Evolutionary conservation across 2,888 invertebrate genomes (phyloP).

Genomic region (Polia nebulosa): DNA sequence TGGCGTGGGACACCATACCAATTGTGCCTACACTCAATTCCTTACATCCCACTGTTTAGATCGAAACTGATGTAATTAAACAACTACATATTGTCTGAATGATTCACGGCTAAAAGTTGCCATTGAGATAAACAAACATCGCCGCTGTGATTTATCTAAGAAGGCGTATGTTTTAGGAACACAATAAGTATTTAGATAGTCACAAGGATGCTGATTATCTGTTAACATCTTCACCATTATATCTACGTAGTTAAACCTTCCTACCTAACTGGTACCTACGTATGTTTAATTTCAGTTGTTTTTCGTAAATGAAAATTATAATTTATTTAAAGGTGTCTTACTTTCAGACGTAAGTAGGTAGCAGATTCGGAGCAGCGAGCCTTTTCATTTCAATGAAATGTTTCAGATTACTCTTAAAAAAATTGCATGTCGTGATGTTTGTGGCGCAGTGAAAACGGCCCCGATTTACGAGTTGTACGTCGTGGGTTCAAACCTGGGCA

Average conservation of each 20-base stretch:
- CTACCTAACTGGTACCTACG: slow-evolving; percentile 8
- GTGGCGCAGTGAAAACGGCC: too few relatives aligned
- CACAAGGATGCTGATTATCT: slow-evolving; percentile 54
- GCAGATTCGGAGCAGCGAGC: background rate
- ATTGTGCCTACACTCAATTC: slow-evolving; percentile 63
- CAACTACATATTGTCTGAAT: slow-evolving; percentile 62
- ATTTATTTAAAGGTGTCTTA: too few relatives aligned
- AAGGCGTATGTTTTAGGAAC: slow-evolving; percentile 59
- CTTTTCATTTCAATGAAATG: background rate
- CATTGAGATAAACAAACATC: slow-evolving; percentile 63
- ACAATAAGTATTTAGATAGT: slow-evolving; percentile 57
- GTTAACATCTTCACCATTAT: slow-evolving; percentile 20
- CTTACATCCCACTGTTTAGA: slow-evolving; percentile 60
- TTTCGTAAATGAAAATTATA: background rate
- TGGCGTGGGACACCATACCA: slow-evolving; percentile 61
- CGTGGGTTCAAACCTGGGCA: too few relatives aligned
- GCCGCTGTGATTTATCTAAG: slow-evolving; percentile 54
- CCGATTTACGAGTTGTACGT: too few relatives aligned
- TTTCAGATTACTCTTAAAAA: background rate
- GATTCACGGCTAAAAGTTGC: slow-evolving; percentile 62
- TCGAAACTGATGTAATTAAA: slow-evolving; percentile 57
- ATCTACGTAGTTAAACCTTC: slow-evolving; percentile 22
- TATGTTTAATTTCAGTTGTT: background rate
- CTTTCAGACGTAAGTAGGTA: background rate
- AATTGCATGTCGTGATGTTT: background rate